Conservation (phyloP, 2,888 invertebrate species). For the Drosophila formosana region DNA sequence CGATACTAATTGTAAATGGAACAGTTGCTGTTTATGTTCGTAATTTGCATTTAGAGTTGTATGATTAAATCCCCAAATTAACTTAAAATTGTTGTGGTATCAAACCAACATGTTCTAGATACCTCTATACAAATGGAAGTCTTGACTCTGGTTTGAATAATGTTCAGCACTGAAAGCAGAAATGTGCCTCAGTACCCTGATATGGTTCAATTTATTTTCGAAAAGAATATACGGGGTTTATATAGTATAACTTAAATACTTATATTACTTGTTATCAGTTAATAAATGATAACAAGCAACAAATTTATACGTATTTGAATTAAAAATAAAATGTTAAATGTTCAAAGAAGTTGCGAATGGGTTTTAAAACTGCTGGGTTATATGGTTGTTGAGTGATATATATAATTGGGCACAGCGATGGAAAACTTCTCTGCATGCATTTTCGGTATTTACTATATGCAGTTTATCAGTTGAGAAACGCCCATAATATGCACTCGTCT, state of each 20-base stretch:
- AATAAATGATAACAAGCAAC: background rate
- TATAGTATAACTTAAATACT: no score
- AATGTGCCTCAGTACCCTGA: background rate
- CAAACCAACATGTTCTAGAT: conserved; percentile 13
- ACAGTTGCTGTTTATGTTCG: conserved; percentile 6
- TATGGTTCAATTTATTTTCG: background rate
- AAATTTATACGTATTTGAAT: background rate
- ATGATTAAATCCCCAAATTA: conserved; percentile 23
- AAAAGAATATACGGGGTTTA: conserved; percentile 4
- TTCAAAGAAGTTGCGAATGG: background rate
- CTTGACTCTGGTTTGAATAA: background rate
- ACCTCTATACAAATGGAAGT: background rate
- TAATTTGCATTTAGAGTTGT: conserved; percentile 31
- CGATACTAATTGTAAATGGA: conserved; percentile 28
- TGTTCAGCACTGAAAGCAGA: conserved; percentile 8
- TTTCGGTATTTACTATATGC: background rate
- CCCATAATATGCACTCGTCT: conserved; percentile 28
- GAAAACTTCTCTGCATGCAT: background rate
- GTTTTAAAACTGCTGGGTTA: background rate
- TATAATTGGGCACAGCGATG: conserved; percentile 1
- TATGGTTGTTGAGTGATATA: background rate
- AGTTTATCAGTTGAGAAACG: conserved; percentile 35
- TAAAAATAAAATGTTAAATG: background rate
- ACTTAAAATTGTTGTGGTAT: conserved; percentile 13
- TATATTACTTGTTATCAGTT: no score